A percentile compares a stretch with the other conserved stretches of the same genome.
Evolutionary conservation across 2,797 vertebrate genomes (phyloP).

Genomic region (Karalla daura): DNA sequence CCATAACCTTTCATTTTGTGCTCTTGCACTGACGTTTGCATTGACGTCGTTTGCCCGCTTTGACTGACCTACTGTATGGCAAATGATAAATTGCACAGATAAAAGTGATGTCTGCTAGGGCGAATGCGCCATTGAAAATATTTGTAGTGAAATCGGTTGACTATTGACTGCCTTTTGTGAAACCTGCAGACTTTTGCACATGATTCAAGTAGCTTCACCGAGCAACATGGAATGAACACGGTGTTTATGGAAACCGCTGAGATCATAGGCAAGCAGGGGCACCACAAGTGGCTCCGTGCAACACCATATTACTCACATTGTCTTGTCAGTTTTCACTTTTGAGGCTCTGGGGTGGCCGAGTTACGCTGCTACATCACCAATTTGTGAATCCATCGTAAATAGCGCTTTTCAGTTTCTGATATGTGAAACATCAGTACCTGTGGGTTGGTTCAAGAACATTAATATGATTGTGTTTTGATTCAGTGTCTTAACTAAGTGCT

Average conservation of each 20-base stretch:
- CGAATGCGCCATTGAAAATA: neutral
- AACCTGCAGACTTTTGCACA: constrained; percentile 19
- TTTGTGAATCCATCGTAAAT: too few relatives aligned
- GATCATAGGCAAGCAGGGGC: neutral
- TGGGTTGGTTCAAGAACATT: too few relatives aligned
- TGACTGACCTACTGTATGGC: constrained; percentile 22
- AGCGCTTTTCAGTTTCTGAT: too few relatives aligned
- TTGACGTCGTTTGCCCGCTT: constrained; percentile 27
- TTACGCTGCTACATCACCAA: too few relatives aligned
- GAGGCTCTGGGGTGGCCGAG: too few relatives aligned
- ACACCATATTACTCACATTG: neutral
- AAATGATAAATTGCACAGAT: neutral
- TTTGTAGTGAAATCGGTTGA: constrained; percentile 33
- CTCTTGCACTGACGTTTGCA: constrained; percentile 33
- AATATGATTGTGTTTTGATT: too few relatives aligned
- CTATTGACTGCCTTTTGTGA: constrained; percentile 18
- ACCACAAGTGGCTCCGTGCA: neutral
- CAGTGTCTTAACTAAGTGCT: too few relatives aligned
- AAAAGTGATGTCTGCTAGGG: neutral
- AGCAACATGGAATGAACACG: constrained; percentile 34
- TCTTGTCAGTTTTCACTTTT: neutral
- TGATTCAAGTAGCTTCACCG: constrained; percentile 13
- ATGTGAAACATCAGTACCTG: too few relatives aligned
- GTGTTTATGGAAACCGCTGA: constrained; percentile 52
- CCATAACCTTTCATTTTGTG: constrained; percentile 75